Evolutionary conservation across 1,140 invertebrate species (phyloP), one percentile per base, ranked within the genome.

Genomic region (Antheraea mylitta): DNA sequence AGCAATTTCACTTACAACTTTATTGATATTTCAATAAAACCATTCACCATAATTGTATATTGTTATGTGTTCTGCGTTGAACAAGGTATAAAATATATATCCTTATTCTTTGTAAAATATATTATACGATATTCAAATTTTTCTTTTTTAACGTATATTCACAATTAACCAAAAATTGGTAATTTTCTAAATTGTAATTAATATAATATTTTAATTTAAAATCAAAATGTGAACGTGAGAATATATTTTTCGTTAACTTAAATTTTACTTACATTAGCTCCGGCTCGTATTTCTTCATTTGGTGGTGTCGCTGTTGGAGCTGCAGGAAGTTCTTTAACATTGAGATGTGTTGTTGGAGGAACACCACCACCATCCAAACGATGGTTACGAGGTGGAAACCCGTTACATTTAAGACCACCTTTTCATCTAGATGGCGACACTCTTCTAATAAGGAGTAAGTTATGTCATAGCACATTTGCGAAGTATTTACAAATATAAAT

Each of bases 311-410:
- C 89, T 0, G 76, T 90, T 37, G 89, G 85, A 19, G 85, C 89
- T 0, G 86, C 90, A 5, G 90, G 91, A 0, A 80, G 80, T 0
- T 81, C 85, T 0, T 62, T 91, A 16, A 92, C 92, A 0, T 80
- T 96, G 18, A 93, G 94, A 2, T 95, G 95, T 81, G 83, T 95
- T n/a, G 93, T 95, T 18, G 93, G 95, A 66, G 94, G 95, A 16
- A 94, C 94, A 75, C 95, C 95, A 53, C 94, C 94, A 9, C 95
- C 95, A 2, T 89, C 93, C 38, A 95, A 94, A 45, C 91, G 93
- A 8, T 95, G 95, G 95, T 93, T 94, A 0, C 92, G 94, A 73
- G 92, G 81, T 16, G 94, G 94, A 67, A 92, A 93, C 66, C 93
- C 94, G 3, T 93, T 94, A 30, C 93, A 94, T 67, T 92, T 93